A percentile compares a stretch with the other conserved stretches of the same genome.
These are phyloP conservation scores for Squalus acanthias DNA, from an alignment of 2,797 vertebrate genomes.

Conservation along the genomic window DNA sequence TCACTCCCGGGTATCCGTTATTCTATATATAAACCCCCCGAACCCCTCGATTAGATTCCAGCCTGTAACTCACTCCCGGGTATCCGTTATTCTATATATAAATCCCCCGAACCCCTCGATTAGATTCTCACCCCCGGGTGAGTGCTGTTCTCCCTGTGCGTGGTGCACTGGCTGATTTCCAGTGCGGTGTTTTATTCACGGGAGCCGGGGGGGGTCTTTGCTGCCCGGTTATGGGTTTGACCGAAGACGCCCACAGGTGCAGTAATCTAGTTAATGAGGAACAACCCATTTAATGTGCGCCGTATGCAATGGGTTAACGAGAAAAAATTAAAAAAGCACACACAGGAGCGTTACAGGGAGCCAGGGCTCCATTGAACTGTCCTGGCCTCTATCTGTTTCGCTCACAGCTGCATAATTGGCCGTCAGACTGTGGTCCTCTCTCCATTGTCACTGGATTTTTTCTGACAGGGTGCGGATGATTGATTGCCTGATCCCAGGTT, in stretches of 20 bases:
- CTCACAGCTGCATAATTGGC: conserved; percentile 1
- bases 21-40: too few relatives aligned
- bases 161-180: neutral
- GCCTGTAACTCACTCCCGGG: too few relatives aligned
- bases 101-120: too few relatives aligned
- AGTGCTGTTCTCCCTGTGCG: neutral
- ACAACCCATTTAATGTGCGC: neutral
- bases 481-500: neutral
- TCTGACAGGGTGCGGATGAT: conserved; percentile 20
- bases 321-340: neutral
- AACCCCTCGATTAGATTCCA: too few relatives aligned
- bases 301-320: neutral
- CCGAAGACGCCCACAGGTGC: neutral
- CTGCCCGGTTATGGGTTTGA: neutral
- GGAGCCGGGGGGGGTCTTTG: neutral
- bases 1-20: too few relatives aligned
- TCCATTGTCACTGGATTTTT: neutral
- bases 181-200: too few relatives aligned
- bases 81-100: too few relatives aligned
- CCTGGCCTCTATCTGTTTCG: neutral
- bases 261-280: neutral
- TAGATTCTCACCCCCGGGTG: too few relatives aligned
- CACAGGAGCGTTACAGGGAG: neutral
- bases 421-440: neutral
- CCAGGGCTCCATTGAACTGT: neutral